Evolutionary conservation across 2,797 vertebrate species (phyloP).

Genomic region (Tapera naevia): DNA sequence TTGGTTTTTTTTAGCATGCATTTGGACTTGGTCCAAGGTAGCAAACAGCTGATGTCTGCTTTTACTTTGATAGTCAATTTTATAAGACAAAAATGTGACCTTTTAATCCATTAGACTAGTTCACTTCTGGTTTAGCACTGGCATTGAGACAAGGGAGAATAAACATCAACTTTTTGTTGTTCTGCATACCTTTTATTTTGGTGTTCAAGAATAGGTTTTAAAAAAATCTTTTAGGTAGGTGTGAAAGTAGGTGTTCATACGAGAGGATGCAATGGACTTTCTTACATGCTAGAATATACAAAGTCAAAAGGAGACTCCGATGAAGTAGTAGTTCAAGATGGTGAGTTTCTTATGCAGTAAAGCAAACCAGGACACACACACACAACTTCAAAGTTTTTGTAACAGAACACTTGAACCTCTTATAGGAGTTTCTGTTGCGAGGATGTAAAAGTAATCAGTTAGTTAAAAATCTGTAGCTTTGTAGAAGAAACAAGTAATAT

Average conservation of each 20-base stretch:
- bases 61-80: neutral
- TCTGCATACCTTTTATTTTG: neutral
- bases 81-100: neutral
- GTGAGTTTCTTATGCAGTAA: conserved; percentile 74
- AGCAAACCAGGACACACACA: no score
- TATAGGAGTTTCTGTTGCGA: neutral
- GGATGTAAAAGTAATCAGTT: neutral
- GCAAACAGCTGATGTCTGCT: neutral
- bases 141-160: neutral
- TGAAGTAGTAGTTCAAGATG: conserved; percentile 95
- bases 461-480: neutral
- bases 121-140: neutral
- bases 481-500: neutral
- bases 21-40: neutral
- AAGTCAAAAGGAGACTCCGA: conserved; percentile 90
- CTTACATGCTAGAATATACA: conserved; percentile 93
- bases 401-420: no score
- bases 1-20: neutral
- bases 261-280: conserved; percentile 92
- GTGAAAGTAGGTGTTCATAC: conserved; percentile 89
- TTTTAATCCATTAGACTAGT: neutral
- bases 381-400: no score
- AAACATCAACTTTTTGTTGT: neutral
- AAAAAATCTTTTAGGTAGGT: conserved; percentile 79
- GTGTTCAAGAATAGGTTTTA: neutral